Percentiles rank a stretch among this genome's conserved stretches.
Evolutionary conservation across 1,140 invertebrate species (phyloP).

Genomic region (Reticulitermes speratus): DNA sequence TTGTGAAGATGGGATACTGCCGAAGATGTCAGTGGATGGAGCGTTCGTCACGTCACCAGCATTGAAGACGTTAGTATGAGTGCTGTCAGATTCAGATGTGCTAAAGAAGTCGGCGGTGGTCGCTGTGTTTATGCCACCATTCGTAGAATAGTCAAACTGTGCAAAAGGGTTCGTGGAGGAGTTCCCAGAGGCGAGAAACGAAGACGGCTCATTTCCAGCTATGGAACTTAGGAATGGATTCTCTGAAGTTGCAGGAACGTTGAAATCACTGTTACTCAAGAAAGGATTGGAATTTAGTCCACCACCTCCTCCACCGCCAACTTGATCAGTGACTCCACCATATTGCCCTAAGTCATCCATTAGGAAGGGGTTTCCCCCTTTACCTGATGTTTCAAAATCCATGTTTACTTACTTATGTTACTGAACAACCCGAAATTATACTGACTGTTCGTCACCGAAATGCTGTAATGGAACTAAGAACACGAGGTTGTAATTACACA

Average conservation of each 20-base stretch:
- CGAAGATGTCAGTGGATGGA: neutral
- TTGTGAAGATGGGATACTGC: neutral
- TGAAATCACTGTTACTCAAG: constrained; percentile 32
- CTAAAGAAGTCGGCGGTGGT: neutral
- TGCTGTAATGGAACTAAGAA: too few relatives aligned
- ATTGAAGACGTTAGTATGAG: neutral
- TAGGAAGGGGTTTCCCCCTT: constrained; percentile 60
- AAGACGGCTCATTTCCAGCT: constrained; percentile 35
- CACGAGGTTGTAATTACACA: too few relatives aligned
- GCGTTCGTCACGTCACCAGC: neutral
- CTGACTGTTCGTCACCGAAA: too few relatives aligned
- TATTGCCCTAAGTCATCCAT: constrained; percentile 56
- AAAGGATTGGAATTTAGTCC: constrained; percentile 35
- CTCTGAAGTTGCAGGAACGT: constrained; percentile 26
- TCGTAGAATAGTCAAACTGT: neutral
- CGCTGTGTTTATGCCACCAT: neutral
- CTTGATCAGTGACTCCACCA: neutral
- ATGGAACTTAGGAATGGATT: constrained; percentile 42
- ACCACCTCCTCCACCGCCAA: neutral
- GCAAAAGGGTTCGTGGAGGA: constrained; percentile 44
- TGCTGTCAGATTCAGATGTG: neutral
- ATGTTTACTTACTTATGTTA: neutral
- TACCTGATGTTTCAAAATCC: constrained; percentile 32
- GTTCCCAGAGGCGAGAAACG: constrained; percentile 15
- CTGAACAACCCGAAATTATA: neutral